Evolutionary conservation across 1,140 invertebrate genomes (phyloP), one percentile per base, ranked within the genome.

Genomic region (Drosophila elegans): DNA sequence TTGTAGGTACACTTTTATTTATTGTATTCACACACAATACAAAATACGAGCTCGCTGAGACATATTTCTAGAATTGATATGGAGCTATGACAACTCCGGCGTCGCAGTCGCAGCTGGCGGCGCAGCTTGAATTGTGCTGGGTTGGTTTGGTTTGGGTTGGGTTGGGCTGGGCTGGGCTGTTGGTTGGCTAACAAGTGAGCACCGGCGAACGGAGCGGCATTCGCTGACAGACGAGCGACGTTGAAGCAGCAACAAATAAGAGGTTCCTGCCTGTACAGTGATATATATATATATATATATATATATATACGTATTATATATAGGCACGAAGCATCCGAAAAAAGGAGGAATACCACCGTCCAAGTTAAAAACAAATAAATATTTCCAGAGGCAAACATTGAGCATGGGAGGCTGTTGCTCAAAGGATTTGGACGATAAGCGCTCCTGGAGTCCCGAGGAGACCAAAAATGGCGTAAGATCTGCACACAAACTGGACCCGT

Each of bases 381-480:
- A 21, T 21, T 21, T 7, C 29, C 29, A 32, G 29, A 32, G 5
- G 7, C 29, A 32, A 32, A 32, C 4, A 32, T 7, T 32, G 0
- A 32, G 4, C 29, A 89, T 89, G 84, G 84, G 84, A 60, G 68
- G 90, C 62, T 91, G 90, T 72, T 89, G 88, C 57, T 91, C 90
- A 45, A 91, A 91, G 74, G 90, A 91, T 74, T 59, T 86, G 51
- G 90, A 91, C 52, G 80, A 85, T 21, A 86, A 90, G 67, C 90
- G 85, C 44, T 91, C 90, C 13, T 91, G 90, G 90, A 91, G 90
- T 52, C 90, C 90, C 57, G 83, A 90, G 36, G 89, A 91, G 57
- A 83, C 89, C 45, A 91, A 91, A 45, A 91, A 91, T 71, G 90
- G 82, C 68, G 90, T 91, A 80, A 77, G 84, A 46, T 13, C 25